Percentiles rank a stretch among this genome's conserved stretches.
phyloP scores from a whole-genome alignment of 1,140 invertebrate species.

The Drosophila ogumai region DNA sequence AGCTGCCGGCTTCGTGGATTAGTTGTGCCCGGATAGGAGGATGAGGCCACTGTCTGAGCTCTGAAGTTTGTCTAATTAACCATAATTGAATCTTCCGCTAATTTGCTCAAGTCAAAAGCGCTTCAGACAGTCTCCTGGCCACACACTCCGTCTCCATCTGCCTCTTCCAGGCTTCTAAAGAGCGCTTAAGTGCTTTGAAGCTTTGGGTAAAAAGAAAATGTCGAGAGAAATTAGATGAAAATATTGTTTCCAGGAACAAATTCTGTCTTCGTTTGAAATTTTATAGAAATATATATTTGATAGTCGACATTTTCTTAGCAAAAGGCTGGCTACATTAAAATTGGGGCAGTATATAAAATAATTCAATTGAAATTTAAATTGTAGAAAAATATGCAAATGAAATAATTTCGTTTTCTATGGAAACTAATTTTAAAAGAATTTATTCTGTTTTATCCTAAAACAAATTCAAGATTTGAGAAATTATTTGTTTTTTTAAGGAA shows the following conservation, averaged over 20 bases:
- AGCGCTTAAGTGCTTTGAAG: conserved; percentile 19
- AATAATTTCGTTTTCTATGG: background rate
- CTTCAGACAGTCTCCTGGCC: conserved; percentile 18
- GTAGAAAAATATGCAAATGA: background rate
- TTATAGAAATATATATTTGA: conserved; percentile 6
- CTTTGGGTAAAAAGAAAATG: conserved; percentile 20
- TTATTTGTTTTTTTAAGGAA: too few relatives aligned
- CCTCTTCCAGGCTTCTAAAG: conserved; percentile 21
- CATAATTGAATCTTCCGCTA: conserved; percentile 74
- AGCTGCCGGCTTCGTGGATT: background rate
- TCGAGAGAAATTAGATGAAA: conserved; percentile 12
- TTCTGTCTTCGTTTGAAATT: conserved; percentile 1
- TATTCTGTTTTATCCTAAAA: background rate
- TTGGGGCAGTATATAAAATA: background rate
- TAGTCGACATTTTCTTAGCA: background rate
- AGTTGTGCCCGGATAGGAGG: background rate
- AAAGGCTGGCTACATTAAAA: background rate
- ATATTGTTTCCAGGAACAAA: conserved; percentile 20
- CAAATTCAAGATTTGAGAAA: too few relatives aligned
- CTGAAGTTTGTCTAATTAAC: conserved; percentile 64
- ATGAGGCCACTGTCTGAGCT: conserved; percentile 1
- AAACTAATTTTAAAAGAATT: background rate
- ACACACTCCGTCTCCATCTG: background rate
- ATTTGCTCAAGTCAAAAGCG: conserved; percentile 63
- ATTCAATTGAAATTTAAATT: background rate